Base-by-base conservation (phyloP, 2,888 invertebrate genomes). In the Vanessa cardui region DNA sequence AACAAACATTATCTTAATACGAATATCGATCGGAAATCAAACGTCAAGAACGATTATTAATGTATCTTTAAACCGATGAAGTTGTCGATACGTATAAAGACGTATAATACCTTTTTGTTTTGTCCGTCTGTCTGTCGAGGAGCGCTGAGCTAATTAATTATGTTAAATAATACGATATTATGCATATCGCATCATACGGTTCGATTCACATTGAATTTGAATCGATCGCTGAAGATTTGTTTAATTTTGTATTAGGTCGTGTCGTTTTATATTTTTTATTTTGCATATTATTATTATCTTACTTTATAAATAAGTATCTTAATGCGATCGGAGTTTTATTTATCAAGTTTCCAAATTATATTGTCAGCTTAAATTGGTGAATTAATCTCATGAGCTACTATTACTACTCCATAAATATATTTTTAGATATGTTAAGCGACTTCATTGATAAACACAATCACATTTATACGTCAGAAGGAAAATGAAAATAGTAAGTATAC, bases 131-230 rank as follows among this genome's bases (percentile, higher is more conserved):
- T 88, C 86, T 80, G 78, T 81, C 75, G 79, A 77, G 76, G 74
- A 77, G 78, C 33, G 56, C 56, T 33, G 76, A 80, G 80, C 83
- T 87, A 88, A 90, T 91, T 90, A 89, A 90, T 91, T 90, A 91
- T 90, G 87, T 88, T 84, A 86, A 90, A 90, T 90, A 87, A 87
- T 84, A 83, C 81, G 85, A 86, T 88, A 90, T 88, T 90, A 89
- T 90, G 89, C 89, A 87, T 87, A 91, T 90, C 90, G 82, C 76
- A 85, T 90, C 86, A 87, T 78, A 85, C 80, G 87, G 83, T 76
- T 86, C 85, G 77, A 64, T 83, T 80, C 79, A 81, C 79, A 70
- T 64, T 79, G 77, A 75, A 77, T 81, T 78, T 77, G 69, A 78
- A 73, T 73, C 73, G 76, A 58, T 69, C 39, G 46, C 61, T 45